Conservation (phyloP, 2,888 invertebrate genomes). For the Campopleginae sp. region DNA sequence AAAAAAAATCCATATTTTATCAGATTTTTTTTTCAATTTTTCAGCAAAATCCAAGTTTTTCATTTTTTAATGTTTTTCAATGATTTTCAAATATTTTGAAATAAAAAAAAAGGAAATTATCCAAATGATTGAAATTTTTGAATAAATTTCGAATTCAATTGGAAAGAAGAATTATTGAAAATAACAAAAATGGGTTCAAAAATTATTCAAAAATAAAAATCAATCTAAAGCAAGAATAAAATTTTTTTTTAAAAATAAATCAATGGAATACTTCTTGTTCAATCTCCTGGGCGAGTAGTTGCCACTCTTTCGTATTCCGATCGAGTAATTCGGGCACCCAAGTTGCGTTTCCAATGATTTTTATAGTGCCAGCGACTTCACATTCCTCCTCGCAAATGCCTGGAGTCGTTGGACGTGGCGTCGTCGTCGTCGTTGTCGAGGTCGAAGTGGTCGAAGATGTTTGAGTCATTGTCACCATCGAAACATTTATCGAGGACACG, state of each 20-base stretch:
- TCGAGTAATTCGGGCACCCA: conserved; percentile 95
- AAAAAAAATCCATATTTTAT: background rate
- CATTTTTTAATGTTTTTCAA: too few relatives aligned
- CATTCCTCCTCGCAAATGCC: conserved; percentile 92
- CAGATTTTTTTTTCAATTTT: background rate
- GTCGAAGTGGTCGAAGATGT: conserved; percentile 87
- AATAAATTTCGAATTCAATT: too few relatives aligned
- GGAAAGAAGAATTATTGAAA: too few relatives aligned
- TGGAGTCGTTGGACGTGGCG: conserved; percentile 90
- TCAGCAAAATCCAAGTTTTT: background rate
- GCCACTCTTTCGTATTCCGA: conserved; percentile 95
- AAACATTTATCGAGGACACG: conserved; percentile 85
- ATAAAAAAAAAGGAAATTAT: too few relatives aligned
- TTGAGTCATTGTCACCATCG: conserved; percentile 82
- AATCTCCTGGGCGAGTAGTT: conserved; percentile 91
- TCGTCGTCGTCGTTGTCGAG: conserved; percentile 90
- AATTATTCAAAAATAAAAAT: too few relatives aligned
- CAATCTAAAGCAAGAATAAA: too few relatives aligned
- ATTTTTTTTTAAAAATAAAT: conserved; percentile 4
- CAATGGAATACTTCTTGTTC: conserved; percentile 88
- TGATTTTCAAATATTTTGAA: too few relatives aligned
- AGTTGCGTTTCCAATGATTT: conserved; percentile 89
- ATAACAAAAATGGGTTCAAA: too few relatives aligned
- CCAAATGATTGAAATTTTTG: too few relatives aligned
- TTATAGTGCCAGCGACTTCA: conserved; percentile 94